phyloP scores from a whole-genome alignment of 92 coral and sea anemone species.

The Scolanthus callimorphus region DNA sequence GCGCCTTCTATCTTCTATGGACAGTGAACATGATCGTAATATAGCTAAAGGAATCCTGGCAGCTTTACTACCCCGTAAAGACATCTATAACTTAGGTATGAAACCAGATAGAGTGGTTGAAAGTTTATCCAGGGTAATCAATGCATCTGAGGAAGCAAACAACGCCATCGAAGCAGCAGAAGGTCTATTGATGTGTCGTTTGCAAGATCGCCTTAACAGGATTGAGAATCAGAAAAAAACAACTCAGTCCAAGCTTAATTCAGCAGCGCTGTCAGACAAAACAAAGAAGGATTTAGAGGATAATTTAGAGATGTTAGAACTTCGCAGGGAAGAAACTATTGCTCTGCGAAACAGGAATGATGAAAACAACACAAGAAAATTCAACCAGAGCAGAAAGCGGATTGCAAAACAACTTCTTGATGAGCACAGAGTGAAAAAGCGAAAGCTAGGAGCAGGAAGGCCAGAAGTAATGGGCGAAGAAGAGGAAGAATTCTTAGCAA shows the following conservation, averaged over 20 bases:
- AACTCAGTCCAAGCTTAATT: constrained; percentile 24
- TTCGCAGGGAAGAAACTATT: constrained; percentile 28
- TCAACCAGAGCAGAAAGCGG: constrained; percentile 28
- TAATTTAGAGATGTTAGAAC: constrained; percentile 39
- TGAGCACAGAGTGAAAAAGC: constrained; percentile 50
- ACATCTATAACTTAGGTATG: no score
- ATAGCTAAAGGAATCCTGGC: no score
- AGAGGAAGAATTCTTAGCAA: constrained; percentile 29
- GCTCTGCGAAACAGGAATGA: constrained; percentile 38
- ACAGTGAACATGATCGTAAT: no score
- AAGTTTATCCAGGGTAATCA: constrained; percentile 30
- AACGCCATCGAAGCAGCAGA: constrained; percentile 46
- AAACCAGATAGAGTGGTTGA: constrained; percentile 45
- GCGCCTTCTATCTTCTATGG: no score
- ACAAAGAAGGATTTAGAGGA: constrained; percentile 37
- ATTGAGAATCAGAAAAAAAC: constrained; percentile 36
- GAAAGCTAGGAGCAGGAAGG: constrained; percentile 41
- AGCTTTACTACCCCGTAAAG: no score
- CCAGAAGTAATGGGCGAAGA: constrained; percentile 19
- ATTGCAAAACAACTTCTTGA: constrained; percentile 35
- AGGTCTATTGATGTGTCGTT: constrained; percentile 35
- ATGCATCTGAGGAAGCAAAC: constrained; percentile 51
- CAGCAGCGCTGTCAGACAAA: constrained; percentile 45
- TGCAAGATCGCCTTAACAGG: constrained; percentile 33
- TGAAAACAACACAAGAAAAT: constrained; percentile 26